A percentile compares a stretch with the other conserved stretches of the same genome.
phyloP scores from a whole-genome alignment of 2,888 invertebrate genomes.

The Ashinkailepas kermadecensis region DNA sequence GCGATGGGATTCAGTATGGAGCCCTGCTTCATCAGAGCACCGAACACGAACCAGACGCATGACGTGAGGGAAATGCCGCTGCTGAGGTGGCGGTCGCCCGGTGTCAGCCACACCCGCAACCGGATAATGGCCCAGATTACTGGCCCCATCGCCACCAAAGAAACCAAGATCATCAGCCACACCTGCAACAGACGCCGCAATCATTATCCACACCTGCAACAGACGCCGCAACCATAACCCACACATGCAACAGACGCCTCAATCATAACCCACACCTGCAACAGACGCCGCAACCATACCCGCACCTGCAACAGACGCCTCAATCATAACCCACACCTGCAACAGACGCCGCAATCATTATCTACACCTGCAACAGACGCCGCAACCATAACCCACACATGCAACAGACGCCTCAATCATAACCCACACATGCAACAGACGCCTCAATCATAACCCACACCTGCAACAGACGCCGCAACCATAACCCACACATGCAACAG shows the following conservation, averaged over 20 bases:
- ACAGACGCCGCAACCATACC: slow-evolving; percentile 64
- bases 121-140: slow-evolving; percentile 62
- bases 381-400: slow-evolving; percentile 51
- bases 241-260: too few relatives aligned
- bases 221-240: too few relatives aligned
- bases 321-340: not conserved
- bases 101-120: slow-evolving; percentile 49
- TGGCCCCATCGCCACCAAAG: slow-evolving; percentile 66
- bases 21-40: slow-evolving; percentile 79
- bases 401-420: slow-evolving; percentile 63
- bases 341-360: not conserved
- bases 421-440: slow-evolving; percentile 51
- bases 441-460: not conserved
- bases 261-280: slow-evolving; percentile 53
- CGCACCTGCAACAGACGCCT: slow-evolving; percentile 45
- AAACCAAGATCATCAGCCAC: slow-evolving; percentile 65
- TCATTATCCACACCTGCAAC: not conserved
- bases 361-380: too few relatives aligned
- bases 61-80: slow-evolving; percentile 54
- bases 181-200: slow-evolving; percentile 37
- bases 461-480: not conserved
- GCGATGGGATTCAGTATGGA: slow-evolving; percentile 69
- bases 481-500: too few relatives aligned
- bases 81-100: slow-evolving; percentile 44
- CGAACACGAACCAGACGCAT: slow-evolving; percentile 81